Conservation (phyloP, 1,140 invertebrate species). For the Stenopsyche tienmushanensis region DNA sequence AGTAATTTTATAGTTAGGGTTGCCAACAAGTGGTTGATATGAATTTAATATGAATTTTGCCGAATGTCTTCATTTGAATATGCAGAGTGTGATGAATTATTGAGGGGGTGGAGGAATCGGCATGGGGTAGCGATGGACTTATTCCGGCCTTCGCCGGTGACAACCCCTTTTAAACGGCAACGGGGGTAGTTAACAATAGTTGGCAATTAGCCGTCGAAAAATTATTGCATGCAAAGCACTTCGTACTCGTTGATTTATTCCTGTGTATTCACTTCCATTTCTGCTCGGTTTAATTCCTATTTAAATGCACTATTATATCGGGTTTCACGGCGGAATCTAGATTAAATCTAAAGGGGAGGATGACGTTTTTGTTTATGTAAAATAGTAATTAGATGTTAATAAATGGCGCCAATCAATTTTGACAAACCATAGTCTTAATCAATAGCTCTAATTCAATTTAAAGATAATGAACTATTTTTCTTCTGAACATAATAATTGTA, state of each 20-base stretch:
- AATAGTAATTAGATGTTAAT: neutral
- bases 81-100: constrained; percentile 10
- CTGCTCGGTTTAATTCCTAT: neutral
- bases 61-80: constrained; percentile 35
- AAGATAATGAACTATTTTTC: too few species aligned
- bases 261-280: neutral
- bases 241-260: neutral
- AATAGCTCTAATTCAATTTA: too few species aligned
- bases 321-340: neutral
- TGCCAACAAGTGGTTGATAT: constrained; percentile 21
- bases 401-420: neutral
- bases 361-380: neutral
- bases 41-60: constrained; percentile 28
- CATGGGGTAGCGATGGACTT: neutral
- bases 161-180: constrained; percentile 21
- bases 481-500: too few species aligned
- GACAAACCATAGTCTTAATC: too few species aligned
- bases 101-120: neutral
- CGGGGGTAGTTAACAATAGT: constrained; percentile 18
- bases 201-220: constrained; percentile 28
- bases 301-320: neutral
- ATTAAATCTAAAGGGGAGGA: neutral
- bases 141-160: neutral
- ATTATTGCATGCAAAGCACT: constrained; percentile 25
- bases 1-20: too few species aligned